A percentile compares a stretch with the other conserved stretches of the same genome.
phyloP scores from a whole-genome alignment of 2,888 invertebrate species.

The Drosophila seclusa region DNA sequence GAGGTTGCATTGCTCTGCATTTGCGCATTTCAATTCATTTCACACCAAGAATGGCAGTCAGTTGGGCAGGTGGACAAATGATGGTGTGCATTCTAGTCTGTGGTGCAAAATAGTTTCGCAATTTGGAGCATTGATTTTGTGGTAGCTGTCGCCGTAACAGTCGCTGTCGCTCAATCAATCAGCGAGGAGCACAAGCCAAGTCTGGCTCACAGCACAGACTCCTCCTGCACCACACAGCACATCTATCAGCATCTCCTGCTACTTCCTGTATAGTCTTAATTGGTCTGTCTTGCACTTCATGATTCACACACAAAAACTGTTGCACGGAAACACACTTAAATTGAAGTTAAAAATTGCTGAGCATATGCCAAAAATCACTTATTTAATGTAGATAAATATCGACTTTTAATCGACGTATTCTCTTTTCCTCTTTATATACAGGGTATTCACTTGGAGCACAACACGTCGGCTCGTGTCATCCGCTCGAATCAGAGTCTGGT shows the following conservation, averaged over 20 bases:
- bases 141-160: slow-evolving; percentile 13
- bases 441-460: slow-evolving; percentile 92
- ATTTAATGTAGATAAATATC: not conserved
- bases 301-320: not conserved
- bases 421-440: slow-evolving; percentile 83
- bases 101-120: slow-evolving; percentile 71
- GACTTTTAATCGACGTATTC: not conserved
- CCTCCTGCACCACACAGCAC: not conserved
- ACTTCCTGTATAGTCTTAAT: not conserved
- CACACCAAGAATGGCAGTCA: slow-evolving; percentile 45
- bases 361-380: not conserved
- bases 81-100: slow-evolving; percentile 18
- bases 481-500: slow-evolving; percentile 96
- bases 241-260: not conserved
- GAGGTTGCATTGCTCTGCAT: slow-evolving; percentile 46
- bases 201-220: not conserved
- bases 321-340: not conserved
- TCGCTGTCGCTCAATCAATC: slow-evolving; percentile 73
- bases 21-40: slow-evolving; percentile 79
- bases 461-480: slow-evolving; percentile 94
- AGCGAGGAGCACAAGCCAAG: slow-evolving; percentile 19
- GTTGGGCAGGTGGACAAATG: slow-evolving; percentile 5
- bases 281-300: not conserved
- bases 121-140: slow-evolving; percentile 78
- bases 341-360: not conserved